Base-by-base conservation (phyloP, 2,113 vertebrate genomes). In the Oryzias woworae region DNA sequence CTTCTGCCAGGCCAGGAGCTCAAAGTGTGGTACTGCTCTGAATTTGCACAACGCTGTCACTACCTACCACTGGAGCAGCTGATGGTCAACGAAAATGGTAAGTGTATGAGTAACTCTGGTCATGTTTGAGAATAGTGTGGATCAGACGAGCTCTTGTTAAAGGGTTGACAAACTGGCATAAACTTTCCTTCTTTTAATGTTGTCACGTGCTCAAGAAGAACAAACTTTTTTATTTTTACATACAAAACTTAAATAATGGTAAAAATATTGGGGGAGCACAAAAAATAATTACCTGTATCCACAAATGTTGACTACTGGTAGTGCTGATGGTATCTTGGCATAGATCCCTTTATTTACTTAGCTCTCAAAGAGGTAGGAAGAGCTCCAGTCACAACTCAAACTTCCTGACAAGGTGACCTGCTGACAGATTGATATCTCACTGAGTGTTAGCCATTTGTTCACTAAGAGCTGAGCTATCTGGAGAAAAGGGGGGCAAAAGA, bases 1-100 rank as follows among this genome's bases (percentile, higher is more conserved):
- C 93, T 98, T 69, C 93, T 90, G 66, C 93, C 92, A 54, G 94
- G 93, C 71, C 93, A 95, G 88, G 95, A 98, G 89, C 93, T 98
- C 57, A 93, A 96, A 73, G 96, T 98, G 85, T 97, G 95, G 96
- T 96, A 97, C 82, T 95, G 95, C 80, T 87, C 90, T 22, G 94
- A 97, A 81, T 95, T 97, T 68, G 93, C 94, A 48, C 91, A 91
- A 49, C 94, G 94, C 57, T 94, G 96, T 41, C 92, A 95, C 85
- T 95, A 95, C 89, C 95, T 95, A 62, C 93, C 92, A 53, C 91
- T 81, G 44, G 69, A 78, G 7, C 78, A 63, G 10, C 80, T 87
- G 28, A 41, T 68, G 4, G 68, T 71, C 4, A 65, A 87, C 14
- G 69, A 43, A 53, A 61, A 18, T 24, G 77, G 88, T 85, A 62